Evolutionary conservation across 1,140 invertebrate genomes (phyloP), one percentile per base, ranked within the genome.

Genomic region (Zaprionus davidi): DNA sequence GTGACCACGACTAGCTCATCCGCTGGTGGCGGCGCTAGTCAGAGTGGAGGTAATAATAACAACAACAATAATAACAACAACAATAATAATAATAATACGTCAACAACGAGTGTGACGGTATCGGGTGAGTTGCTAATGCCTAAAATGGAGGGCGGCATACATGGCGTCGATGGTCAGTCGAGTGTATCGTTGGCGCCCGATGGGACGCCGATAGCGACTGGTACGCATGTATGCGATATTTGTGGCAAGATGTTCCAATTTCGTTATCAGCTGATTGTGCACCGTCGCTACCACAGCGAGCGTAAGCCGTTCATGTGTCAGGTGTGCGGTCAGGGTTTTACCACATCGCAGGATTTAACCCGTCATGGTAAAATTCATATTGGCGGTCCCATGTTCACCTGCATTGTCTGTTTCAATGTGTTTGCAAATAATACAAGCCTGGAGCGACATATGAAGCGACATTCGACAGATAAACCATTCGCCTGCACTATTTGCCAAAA

Each of bases 211-310:
- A 94, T 94, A 7, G 94, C 94, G 2, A 93, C 95, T n/a, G 94
- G 94, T 93, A 72, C 95, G 95, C 96, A 97, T 91, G 94, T 96
- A 2, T 97, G 97, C 91, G 96, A 97, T 92, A 94, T 97, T 63
- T 97, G 97, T 82, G 96, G 96, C 49, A 97, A 97, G 93, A 96
- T 96, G 92, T 97, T 97, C 93, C 96, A 96, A 81, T 97, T 96
- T 93, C 95, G 96, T 34, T 97, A 97, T 93, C 96, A 97, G 82
- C 94, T 97, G 59, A 97, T 97, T 82, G 96, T 97, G 13, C 96
- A 93, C 80, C 87, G 96, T 79, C 94, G 96, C 79, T 97, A 97
- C 90, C 97, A 97, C 79, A 96, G 95, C n/a, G 96, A 97, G 92
- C 94, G 95, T 71, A 97, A 97, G 92, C 96, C 96, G 63, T 97